phyloP scores from a whole-genome alignment of 1,140 invertebrate genomes.

The Psilanteris sp. region DNA sequence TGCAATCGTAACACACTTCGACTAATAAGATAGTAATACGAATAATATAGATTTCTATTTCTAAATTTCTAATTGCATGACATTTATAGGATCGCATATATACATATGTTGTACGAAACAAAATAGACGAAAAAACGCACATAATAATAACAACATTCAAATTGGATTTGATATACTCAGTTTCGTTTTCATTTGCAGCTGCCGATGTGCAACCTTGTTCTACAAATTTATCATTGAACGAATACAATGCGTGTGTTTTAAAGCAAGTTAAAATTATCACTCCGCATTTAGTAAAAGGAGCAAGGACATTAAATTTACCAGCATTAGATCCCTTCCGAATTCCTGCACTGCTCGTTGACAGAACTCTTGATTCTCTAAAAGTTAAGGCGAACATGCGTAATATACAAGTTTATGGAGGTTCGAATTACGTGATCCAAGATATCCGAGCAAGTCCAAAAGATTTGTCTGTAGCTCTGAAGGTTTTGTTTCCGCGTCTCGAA shows the following conservation, averaged over 20 bases:
- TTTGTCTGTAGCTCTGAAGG: constrained; percentile 80
- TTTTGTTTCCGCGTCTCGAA: constrained; percentile 82
- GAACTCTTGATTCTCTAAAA: constrained; percentile 83
- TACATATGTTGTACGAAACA: constrained; percentile 10
- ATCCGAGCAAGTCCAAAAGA: constrained; percentile 83
- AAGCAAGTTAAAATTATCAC: constrained; percentile 81
- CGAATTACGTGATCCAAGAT: constrained; percentile 83
- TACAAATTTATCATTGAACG: constrained; percentile 42
- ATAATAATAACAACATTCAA: too few species aligned
- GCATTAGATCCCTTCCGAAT: constrained; percentile 83
- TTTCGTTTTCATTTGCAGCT: constrained; percentile 68
- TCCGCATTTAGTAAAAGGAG: constrained; percentile 82
- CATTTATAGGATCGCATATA: too few species aligned
- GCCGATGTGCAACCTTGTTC: constrained; percentile 71
- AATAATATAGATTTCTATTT: too few species aligned
- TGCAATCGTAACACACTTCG: background rate
- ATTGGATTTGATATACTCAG: too few species aligned
- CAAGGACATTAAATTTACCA: constrained; percentile 83
- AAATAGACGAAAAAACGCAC: background rate
- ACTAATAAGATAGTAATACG: too few species aligned
- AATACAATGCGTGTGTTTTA: constrained; percentile 82
- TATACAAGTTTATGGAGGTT: constrained; percentile 82
- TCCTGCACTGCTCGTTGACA: constrained; percentile 83
- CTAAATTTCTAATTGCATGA: too few species aligned
- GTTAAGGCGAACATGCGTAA: constrained; percentile 85